phyloP scores from a whole-genome alignment of 1,140 invertebrate genomes.

The Ephestia elutella region DNA sequence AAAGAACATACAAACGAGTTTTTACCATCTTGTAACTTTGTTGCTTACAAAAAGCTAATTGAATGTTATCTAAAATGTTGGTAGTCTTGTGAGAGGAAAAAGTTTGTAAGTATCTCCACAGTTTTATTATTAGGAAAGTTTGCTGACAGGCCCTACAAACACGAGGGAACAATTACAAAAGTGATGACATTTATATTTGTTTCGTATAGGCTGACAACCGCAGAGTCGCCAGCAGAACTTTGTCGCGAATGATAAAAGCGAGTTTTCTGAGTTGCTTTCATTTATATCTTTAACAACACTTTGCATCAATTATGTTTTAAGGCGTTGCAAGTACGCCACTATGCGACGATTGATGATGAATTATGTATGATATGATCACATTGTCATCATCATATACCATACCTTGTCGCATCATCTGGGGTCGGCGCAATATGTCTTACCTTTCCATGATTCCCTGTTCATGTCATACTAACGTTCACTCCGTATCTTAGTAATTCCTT shows the following conservation, averaged over 20 bases:
- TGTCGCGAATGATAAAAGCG: neutral
- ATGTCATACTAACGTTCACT: too few species aligned
- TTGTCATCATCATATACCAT: too few species aligned
- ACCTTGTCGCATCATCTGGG: too few species aligned
- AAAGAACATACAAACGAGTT: neutral
- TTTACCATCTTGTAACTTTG: conserved; percentile 17
- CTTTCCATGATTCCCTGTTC: too few species aligned
- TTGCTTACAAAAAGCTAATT: conserved; percentile 50
- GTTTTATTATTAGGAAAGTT: conserved; percentile 59
- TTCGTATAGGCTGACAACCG: conserved; percentile 1
- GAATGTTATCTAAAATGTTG: conserved; percentile 54
- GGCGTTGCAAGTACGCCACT: too few species aligned
- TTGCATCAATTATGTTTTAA: too few species aligned
- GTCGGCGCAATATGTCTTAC: too few species aligned
- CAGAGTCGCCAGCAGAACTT: neutral
- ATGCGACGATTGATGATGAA: too few species aligned
- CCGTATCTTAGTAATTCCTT: too few species aligned
- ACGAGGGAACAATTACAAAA: conserved; percentile 36
- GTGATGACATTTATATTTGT: conserved; percentile 28
- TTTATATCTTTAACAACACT: too few species aligned
- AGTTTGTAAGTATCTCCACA: conserved; percentile 35
- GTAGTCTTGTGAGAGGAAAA: conserved; percentile 35
- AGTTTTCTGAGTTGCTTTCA: neutral
- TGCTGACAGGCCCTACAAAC: conserved; percentile 39
- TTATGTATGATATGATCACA: too few species aligned